Base-by-base conservation (phyloP, 1,140 invertebrate genomes). In the Drosophila auraria region DNA sequence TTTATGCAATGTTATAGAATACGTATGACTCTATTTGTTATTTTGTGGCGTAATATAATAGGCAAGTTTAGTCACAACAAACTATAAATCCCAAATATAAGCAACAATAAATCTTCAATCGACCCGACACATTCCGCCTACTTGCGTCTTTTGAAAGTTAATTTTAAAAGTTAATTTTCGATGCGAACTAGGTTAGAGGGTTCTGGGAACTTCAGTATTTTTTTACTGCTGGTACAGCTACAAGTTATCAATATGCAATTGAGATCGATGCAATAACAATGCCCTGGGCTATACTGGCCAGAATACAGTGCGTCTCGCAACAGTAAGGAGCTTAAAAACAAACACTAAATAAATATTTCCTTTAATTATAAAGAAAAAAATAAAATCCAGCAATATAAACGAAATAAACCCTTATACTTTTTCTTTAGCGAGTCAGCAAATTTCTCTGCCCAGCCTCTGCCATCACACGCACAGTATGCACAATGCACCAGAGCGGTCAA, bases 11-110 rank as follows among this genome's bases (percentile, higher is more conserved):
- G 69, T 50, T 59, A 59, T 70, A 54, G 66, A 70, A 72, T 71
- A 58, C 25, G 38, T 59, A 23, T 20, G 50, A 69, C 64, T 72
- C 50, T 71, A 72, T 71, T 68, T 71, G 11, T 71, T 73, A 42
- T 60, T 36, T 73, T 7, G 44, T 73, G 53, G 71, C 53, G 69
- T 56, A 71, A 50, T 59, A 68, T 23, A 42, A 50, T 58, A 59
- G 17, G 17, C 53, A 42, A 56, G 38, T 38, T 25, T 5, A 59
- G 53, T 57, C 70, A 72, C 54, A 73, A 71, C 68, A 71, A 60
- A 59, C 53, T 12, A 73, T 50, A 73, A 59, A 60, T 73, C 58
- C 20, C 4, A 44, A 73, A 71, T 72, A 72, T 71, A 50, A 71
- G 71, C 14, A 71, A 11, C 42, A 71, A 58, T 72, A 58, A 59